Percentiles rank a stretch among this genome's conserved stretches.
Evolutionary conservation across 2,113 vertebrate species (phyloP).

Genomic region (Maccullochella peelii): DNA sequence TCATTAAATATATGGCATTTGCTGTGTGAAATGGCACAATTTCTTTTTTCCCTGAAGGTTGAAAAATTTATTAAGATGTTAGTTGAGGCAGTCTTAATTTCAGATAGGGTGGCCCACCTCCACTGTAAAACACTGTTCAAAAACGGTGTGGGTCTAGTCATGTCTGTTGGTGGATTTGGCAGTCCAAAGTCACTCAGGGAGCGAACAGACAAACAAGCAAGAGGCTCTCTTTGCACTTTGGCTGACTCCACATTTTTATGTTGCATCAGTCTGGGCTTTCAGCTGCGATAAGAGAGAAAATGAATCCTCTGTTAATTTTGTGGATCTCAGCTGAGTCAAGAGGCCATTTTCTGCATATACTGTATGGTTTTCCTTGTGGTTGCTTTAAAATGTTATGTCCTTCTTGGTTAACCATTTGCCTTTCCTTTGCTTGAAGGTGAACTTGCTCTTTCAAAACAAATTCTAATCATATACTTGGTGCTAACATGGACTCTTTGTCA

Average conservation of each 20-base stretch:
- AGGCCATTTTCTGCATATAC: background rate
- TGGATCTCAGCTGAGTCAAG: constrained; percentile 1
- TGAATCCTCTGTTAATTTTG: background rate
- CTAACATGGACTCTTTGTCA: background rate
- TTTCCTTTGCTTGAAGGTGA: background rate
- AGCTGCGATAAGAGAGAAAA: constrained; percentile 13
- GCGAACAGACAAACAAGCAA: background rate
- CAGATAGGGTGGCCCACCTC: background rate
- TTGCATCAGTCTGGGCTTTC: constrained; percentile 30
- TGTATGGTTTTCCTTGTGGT: background rate
- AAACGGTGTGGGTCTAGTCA: background rate
- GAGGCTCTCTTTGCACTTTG: constrained; percentile 21
- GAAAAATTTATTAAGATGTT: background rate
- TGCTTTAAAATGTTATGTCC: background rate
- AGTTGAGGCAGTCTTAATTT: background rate
- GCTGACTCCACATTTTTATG: constrained; percentile 24
- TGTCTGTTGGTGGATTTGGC: background rate
- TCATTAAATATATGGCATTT: background rate
- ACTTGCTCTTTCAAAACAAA: background rate
- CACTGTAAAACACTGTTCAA: background rate
- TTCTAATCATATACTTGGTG: background rate
- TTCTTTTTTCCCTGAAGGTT: background rate
- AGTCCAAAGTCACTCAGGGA: background rate
- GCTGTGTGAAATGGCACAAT: background rate
- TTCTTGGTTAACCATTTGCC: background rate